Base-by-base conservation (phyloP, 1,140 invertebrate genomes). In the Paraescarpia echinospica region DNA sequence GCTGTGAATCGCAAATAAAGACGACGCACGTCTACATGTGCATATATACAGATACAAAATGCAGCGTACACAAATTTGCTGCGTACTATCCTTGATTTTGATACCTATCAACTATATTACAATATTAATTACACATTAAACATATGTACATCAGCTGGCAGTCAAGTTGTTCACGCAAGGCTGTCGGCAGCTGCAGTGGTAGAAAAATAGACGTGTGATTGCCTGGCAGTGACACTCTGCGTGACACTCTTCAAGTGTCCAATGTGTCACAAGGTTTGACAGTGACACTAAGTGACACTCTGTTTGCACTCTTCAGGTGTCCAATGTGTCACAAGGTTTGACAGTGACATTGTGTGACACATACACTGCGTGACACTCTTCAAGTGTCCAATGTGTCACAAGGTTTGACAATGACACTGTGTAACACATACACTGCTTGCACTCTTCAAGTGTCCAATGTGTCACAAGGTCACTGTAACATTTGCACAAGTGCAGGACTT, bases 41-140 rank as follows among this genome's bases (percentile, higher is more conserved):
- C 35, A 90, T 90, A 22, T 22, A 33, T 90, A 90, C n/a, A 90
- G 14, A 90, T 90, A 90, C 35, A 90, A 34, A 90, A 12, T 90
- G 34, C 33, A 34, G 35, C 35, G n/a, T 90, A 90, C 35, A 34
- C 35, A 34, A 22, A 34, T 22, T 31, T 33, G 27, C 89, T 90
- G 89, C 14, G 5, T 34, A 33, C 89, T 90, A 77, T 31, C 59
- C 14, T 77, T 77, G 18, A 18, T 18, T 77, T 77, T 31, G 59
- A 77, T 27, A 77, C 27, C 59, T 77, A 77, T 77, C 59, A 77
- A 77, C 59, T 77, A 77, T 77, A 77, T 77, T 77, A 77, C 59
- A 77, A 77, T 77, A 77, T 77, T 77, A 77, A 77, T 77, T 77
- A 77, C 59, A 77, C 59, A 77, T 77, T 77, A 77, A 77, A 77